These are phyloP conservation scores for Eurytoma californica DNA, from an alignment of 2,888 invertebrate species.

Conservation along the genomic window DNA sequence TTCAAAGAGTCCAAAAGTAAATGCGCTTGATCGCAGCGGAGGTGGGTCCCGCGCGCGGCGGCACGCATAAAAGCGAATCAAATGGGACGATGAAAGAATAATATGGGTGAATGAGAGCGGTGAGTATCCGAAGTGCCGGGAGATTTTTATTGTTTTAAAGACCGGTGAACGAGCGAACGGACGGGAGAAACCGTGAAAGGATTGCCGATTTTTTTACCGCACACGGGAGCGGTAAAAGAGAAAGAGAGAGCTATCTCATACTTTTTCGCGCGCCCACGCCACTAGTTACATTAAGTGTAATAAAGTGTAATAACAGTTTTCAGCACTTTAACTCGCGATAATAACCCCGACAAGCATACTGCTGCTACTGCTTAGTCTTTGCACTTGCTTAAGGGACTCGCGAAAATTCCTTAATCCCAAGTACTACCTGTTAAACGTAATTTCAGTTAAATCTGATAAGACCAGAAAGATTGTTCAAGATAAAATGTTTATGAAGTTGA, in stretches of 20 bases:
- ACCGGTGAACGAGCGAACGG: slow-evolving; percentile 18
- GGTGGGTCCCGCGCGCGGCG: slow-evolving; percentile 5
- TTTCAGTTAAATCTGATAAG: background rate
- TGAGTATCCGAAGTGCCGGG: slow-evolving; percentile 24
- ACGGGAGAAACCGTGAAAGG: background rate
- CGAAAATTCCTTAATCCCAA: no score
- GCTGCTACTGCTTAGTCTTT: no score
- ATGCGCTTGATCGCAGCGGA: slow-evolving; percentile 38
- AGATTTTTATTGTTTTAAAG: slow-evolving; percentile 50
- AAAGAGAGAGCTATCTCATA: slow-evolving; percentile 30
- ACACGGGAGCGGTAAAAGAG: background rate
- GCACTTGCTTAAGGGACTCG: no score
- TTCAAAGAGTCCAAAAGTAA: slow-evolving; percentile 55
- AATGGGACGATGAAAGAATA: slow-evolving; percentile 54
- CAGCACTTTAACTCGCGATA: background rate
- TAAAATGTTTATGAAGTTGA: background rate
- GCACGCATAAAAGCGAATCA: slow-evolving; percentile 54
- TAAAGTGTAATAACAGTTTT: slow-evolving; percentile 49
- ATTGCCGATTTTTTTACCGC: slow-evolving; percentile 6
- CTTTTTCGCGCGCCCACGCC: background rate
- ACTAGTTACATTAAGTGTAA: slow-evolving; percentile 42
- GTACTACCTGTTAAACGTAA: no score
- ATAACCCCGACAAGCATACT: no score
- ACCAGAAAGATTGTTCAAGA: background rate
- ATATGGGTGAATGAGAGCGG: slow-evolving; percentile 47